Conservation (phyloP, 2,113 vertebrate species). For the Coptodon rendalli region DNA sequence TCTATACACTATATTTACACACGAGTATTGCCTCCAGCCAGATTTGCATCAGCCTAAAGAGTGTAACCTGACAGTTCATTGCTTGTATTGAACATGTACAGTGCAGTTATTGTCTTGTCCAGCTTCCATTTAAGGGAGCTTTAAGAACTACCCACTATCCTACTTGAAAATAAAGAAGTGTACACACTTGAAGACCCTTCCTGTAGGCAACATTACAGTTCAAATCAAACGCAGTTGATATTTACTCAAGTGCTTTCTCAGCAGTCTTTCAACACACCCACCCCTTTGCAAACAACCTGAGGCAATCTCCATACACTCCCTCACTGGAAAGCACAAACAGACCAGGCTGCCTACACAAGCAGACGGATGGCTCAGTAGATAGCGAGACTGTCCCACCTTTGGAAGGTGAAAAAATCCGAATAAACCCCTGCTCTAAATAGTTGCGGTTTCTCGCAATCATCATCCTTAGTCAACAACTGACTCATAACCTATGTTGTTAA, state of each 20-base stretch:
- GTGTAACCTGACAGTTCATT: background rate
- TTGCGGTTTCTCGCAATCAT: constrained; percentile 13
- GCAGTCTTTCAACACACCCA: constrained; percentile 29
- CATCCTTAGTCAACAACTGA: constrained; percentile 36
- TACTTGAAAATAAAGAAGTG: background rate
- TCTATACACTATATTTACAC: background rate
- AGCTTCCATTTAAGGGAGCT: background rate
- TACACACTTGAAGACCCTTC: constrained; percentile 2
- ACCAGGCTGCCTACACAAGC: constrained; percentile 22
- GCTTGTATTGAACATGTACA: background rate
- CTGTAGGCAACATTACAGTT: constrained; percentile 11
- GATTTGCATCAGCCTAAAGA: background rate
- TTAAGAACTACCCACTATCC: background rate
- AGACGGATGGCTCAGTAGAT: constrained; percentile 1
- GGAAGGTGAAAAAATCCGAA: constrained; percentile 3
- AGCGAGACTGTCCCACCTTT: background rate
- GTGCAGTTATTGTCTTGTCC: background rate
- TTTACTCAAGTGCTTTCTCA: constrained; percentile 39
- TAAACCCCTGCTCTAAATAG: constrained; percentile 26
- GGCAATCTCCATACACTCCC: constrained; percentile 32
- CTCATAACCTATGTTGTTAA: constrained; percentile 12
- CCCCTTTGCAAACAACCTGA: constrained; percentile 45
- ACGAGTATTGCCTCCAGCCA: background rate
- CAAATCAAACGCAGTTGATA: constrained; percentile 22
- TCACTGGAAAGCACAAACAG: constrained; percentile 44